Evolutionary conservation across 2,113 vertebrate species (phyloP).

Genomic region (Saguinus midas): DNA sequence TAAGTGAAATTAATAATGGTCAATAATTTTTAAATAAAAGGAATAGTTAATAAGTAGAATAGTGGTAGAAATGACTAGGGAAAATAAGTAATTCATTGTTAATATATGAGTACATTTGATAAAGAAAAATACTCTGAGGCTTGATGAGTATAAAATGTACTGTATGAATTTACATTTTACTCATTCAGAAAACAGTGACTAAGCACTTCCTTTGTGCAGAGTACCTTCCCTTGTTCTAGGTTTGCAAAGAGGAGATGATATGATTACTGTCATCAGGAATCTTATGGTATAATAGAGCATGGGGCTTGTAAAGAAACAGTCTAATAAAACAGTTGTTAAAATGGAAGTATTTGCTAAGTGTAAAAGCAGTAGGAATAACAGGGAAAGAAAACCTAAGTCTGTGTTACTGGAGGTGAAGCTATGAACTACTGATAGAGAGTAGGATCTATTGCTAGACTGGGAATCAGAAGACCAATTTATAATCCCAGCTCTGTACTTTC

Average conservation of each 20-base stretch:
- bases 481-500: background rate
- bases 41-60: background rate
- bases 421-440: background rate
- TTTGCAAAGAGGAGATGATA: background rate
- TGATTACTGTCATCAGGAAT: background rate
- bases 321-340: background rate
- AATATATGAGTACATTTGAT: background rate
- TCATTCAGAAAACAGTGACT: background rate
- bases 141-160: background rate
- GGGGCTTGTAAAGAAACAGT: background rate
- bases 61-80: background rate
- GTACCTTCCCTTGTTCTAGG: background rate
- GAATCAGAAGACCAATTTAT: background rate
- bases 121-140: background rate
- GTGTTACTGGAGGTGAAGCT: background rate
- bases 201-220: background rate
- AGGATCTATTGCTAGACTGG: background rate
- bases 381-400: background rate
- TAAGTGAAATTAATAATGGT: slow-evolving; percentile 21
- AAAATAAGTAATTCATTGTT: background rate
- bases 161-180: background rate
- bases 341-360: background rate
- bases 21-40: background rate
- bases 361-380: background rate
- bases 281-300: background rate